Percentiles rank a stretch among this genome's conserved stretches.
Conservation (phyloP, 2,888 invertebrate genomes). For the Lasioglossum lativentre region DNA sequence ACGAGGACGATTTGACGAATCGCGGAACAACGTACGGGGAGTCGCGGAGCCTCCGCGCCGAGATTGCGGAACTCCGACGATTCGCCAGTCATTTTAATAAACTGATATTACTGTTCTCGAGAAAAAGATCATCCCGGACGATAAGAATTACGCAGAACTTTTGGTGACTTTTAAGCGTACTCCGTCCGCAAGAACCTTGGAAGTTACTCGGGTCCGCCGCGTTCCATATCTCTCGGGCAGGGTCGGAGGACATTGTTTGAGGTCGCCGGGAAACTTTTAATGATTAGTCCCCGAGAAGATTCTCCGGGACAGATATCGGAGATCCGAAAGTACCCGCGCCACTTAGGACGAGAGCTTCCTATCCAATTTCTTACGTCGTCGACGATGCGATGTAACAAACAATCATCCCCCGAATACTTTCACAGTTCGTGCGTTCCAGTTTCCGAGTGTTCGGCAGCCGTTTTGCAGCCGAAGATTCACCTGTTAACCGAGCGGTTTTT, state of each 20-base stretch:
- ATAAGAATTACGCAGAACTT: conserved; percentile 28
- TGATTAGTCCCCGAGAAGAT: conserved; percentile 39
- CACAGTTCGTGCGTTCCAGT: neutral
- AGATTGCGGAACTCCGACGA: neutral
- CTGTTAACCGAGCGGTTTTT: neutral
- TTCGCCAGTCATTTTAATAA: neutral
- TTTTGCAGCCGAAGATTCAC: neutral
- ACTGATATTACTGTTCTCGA: neutral
- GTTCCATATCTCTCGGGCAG: conserved; percentile 30
- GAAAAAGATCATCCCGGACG: conserved; percentile 14
- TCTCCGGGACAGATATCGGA: neutral
- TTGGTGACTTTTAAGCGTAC: conserved; percentile 38
- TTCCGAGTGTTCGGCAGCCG: neutral
- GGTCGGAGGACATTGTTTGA: conserved; percentile 39
- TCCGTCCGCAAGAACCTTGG: conserved; percentile 16
- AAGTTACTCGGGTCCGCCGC: conserved; percentile 13
- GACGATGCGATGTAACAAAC: conserved; percentile 12
- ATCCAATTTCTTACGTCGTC: neutral
- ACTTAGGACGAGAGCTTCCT: neutral
- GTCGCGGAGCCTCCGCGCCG: neutral
- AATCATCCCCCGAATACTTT: neutral
- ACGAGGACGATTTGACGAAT: conserved; percentile 13
- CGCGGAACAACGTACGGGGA: neutral
- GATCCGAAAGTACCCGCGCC: conserved; percentile 10
- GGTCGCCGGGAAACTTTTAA: conserved; percentile 44